A percentile compares a stretch with the other conserved stretches of the same genome.
Evolutionary conservation across 2,888 invertebrate genomes (phyloP).

Genomic region (Apamea sordens): DNA sequence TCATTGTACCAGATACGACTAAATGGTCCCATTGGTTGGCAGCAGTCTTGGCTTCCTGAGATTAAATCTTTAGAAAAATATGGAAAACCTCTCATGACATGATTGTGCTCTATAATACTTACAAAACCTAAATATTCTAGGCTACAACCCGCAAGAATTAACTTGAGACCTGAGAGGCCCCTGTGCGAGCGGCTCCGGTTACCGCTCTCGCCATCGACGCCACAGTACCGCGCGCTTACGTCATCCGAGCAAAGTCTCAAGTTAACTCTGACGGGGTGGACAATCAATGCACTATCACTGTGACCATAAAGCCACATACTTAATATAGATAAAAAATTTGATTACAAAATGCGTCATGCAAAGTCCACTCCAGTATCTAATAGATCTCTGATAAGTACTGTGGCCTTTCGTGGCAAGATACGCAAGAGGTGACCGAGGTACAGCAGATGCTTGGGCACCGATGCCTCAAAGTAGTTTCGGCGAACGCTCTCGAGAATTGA

Average conservation of each 20-base stretch:
- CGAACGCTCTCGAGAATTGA: conserved; percentile 91
- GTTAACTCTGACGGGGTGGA: neutral
- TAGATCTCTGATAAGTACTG: conserved; percentile 90
- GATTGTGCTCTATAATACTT: neutral
- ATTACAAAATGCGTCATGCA: conserved; percentile 78
- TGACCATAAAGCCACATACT: conserved; percentile 28
- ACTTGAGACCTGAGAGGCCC: neutral
- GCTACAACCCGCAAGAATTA: neutral
- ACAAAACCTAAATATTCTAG: conserved; percentile 18
- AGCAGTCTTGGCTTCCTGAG: neutral
- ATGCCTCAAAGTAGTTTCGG: conserved; percentile 91
- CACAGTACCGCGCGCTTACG: neutral
- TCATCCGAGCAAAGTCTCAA: neutral
- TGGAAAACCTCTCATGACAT: conserved; percentile 1
- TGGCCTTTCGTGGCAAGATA: conserved; percentile 91
- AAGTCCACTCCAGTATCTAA: conserved; percentile 92
- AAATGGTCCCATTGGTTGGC: neutral
- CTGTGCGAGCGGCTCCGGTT: neutral
- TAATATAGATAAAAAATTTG: conserved; percentile 5
- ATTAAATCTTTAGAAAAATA: neutral
- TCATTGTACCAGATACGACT: neutral
- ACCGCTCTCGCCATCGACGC: neutral
- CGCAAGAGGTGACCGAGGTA: conserved; percentile 90
- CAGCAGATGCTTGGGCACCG: conserved; percentile 91
- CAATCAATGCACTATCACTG: conserved; percentile 49